These are phyloP conservation scores for Hybos culiciformis DNA, from an alignment of 2,888 invertebrate species.

Conservation along the genomic window DNA sequence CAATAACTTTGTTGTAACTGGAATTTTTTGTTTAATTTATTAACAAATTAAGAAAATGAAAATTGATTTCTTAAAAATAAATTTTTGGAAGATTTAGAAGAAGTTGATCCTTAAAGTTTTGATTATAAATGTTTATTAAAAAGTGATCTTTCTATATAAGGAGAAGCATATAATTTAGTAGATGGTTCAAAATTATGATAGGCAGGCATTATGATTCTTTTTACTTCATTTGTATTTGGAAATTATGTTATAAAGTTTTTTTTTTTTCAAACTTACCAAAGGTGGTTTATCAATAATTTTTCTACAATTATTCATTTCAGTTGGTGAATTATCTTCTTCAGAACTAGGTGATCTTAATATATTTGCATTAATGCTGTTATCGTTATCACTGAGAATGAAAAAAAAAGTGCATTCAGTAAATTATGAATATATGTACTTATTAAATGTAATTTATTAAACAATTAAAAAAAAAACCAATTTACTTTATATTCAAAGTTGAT, in stretches of 20 bases:
- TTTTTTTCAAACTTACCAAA: slow-evolving; percentile 33
- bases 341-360: slow-evolving; percentile 44
- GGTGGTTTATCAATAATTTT: slow-evolving; percentile 70
- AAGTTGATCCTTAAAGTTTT: too few species aligned
- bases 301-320: slow-evolving; percentile 74
- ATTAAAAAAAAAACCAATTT: slow-evolving; percentile 9
- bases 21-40: too few species aligned
- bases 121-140: too few species aligned
- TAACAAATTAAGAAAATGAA: too few species aligned
- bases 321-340: slow-evolving; percentile 77
- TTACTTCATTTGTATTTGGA: background rate
- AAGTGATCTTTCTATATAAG: too few species aligned
- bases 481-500: slow-evolving; percentile 16
- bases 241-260: background rate
- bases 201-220: too few species aligned
- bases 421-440: too few species aligned
- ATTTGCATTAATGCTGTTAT: slow-evolving; percentile 16
- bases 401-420: background rate
- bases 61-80: too few species aligned
- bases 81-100: too few species aligned
- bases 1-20: too few species aligned
- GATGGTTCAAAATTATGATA: too few species aligned
- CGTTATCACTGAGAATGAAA: background rate
- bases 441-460: background rate
- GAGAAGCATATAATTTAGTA: too few species aligned